phyloP scores from a whole-genome alignment of 2,113 vertebrate genomes.

The Halichoerus grypus region DNA sequence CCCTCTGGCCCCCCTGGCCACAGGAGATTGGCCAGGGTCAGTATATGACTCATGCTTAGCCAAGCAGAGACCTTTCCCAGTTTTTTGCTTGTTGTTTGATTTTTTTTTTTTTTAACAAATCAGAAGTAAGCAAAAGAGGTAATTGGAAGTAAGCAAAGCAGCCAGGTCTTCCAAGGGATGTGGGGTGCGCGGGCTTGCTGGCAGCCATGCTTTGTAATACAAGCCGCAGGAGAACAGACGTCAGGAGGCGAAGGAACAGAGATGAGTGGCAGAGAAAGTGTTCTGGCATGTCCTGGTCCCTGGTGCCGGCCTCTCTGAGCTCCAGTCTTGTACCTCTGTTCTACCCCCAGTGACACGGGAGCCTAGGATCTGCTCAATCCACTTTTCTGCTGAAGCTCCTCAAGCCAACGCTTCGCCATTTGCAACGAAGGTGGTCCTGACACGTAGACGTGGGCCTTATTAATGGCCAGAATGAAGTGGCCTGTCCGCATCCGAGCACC shows the following conservation, averaged over 20 bases:
- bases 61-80: neutral
- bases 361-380: neutral
- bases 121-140: slow-evolving; percentile 7
- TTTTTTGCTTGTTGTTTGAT: neutral
- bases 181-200: neutral
- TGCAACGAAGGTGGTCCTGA: neutral
- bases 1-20: neutral
- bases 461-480: neutral
- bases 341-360: neutral
- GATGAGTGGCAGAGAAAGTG: too few relatives aligned
- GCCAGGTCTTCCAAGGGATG: neutral
- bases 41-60: neutral
- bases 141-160: neutral
- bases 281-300: neutral
- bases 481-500: neutral
- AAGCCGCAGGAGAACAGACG: neutral
- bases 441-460: neutral
- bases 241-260: neutral
- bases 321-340: neutral
- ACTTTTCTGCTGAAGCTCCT: neutral
- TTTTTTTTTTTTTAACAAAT: neutral
- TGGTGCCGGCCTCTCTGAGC: neutral
- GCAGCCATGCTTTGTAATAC: too few relatives aligned
- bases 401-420: neutral
- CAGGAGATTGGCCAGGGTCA: neutral